Evolutionary conservation across 1,140 invertebrate genomes (phyloP), one percentile per base, ranked within the genome.

Genomic region (Colletes latitarsis): DNA sequence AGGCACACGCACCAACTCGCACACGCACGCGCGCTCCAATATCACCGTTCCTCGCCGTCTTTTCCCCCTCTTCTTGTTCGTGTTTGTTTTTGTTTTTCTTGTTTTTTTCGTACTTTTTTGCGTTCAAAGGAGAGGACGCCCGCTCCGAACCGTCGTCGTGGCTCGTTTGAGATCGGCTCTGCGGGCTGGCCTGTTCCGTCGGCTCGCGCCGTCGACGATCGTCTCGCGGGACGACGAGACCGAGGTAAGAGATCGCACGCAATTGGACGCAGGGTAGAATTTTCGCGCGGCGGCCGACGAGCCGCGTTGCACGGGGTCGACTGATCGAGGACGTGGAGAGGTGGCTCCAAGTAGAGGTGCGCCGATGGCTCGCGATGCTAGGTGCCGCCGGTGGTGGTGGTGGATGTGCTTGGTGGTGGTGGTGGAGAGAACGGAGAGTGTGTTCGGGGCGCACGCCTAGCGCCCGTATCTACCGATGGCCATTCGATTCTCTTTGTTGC

Each of bases 291-390:
- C 91, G 89, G 90, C 92, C 91, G 91, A 89, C 92, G 92, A 93
- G 91, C 92, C 92, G 92, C 92, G 92, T 89, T 93, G 92, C 92
- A 93, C 92, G 92, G 91, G 92, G 92, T 93, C 91, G 92, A 93
- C 92, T 93, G 92, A 91, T 90, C 88, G 82, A 85, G 81, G 85
- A 87, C 83, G 82, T 76, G 30, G 30, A 88, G 84, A 85, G 87
- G 85, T 88, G 87, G 83, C 76, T 80, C 87, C 79, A 83, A 88
- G 78, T 84, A 81, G 84, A 85, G 88, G 87, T 86, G 84, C 86
- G 87, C 79, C 85, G 73, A 58, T 71, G 76, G 62, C 64, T 46
- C 63, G 19, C 52, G 69, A 63, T 64, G 77, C 15, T 66, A 30
- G 68, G 55, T 62, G 75, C 53, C n/a, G 76, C 68, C n/a, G 53